Evolutionary conservation across 2,888 invertebrate species (phyloP).

Genomic region (Sthenelais limicola): DNA sequence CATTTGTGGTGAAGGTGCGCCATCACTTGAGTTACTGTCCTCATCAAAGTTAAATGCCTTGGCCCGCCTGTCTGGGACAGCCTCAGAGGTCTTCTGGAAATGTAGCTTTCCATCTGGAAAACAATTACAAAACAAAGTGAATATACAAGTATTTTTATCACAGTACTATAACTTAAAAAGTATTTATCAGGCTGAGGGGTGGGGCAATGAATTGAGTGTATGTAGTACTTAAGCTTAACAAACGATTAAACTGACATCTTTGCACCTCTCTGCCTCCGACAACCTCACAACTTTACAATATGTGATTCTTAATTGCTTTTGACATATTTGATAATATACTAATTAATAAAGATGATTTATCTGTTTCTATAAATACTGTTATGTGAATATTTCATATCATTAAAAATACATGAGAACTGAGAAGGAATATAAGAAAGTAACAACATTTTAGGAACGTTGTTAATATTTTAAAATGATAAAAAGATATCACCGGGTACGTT

Average conservation of each 20-base stretch:
- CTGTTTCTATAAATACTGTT: too few relatives aligned
- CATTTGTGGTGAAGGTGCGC: slow-evolving; percentile 65
- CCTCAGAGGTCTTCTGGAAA: slow-evolving; percentile 93
- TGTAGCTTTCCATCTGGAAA: slow-evolving; percentile 86
- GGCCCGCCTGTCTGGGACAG: slow-evolving; percentile 84
- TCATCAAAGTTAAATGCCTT: slow-evolving; percentile 88
- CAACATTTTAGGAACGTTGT: too few relatives aligned
- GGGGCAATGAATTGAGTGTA: not conserved
- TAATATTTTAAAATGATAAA: not conserved
- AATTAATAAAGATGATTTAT: too few relatives aligned
- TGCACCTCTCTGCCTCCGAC: too few relatives aligned
- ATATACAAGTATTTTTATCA: slow-evolving; percentile 4
- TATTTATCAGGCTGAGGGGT: not conserved
- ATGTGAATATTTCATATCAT: too few relatives aligned
- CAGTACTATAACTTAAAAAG: not conserved
- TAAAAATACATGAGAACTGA: too few relatives aligned
- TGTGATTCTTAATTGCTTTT: too few relatives aligned
- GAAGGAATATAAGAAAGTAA: too few relatives aligned
- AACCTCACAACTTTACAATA: too few relatives aligned
- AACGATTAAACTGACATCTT: not conserved
- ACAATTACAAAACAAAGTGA: not conserved
- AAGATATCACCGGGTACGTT: not conserved
- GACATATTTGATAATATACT: too few relatives aligned
- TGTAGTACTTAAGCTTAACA: not conserved
- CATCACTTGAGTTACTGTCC: slow-evolving; percentile 81